Conservation (phyloP, 2,797 vertebrate species). For the Coreius guichenoti region DNA sequence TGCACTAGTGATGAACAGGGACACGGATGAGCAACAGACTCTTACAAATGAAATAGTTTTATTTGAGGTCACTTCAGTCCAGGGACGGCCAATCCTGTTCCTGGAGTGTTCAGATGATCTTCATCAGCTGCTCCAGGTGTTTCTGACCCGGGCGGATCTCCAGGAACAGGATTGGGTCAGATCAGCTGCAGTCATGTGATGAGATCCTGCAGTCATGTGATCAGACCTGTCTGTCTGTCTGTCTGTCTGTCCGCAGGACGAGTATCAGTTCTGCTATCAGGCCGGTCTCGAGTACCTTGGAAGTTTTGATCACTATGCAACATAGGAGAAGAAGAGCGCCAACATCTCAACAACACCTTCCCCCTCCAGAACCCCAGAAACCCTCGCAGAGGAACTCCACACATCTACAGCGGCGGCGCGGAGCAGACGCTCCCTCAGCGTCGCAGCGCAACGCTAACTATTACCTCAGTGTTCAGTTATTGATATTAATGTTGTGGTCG, state of each 20-base stretch:
- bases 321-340: constrained; percentile 82
- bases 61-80: neutral
- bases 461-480: constrained; percentile 90
- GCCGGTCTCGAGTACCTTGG: constrained; percentile 96
- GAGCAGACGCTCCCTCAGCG: too few species aligned
- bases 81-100: too few species aligned
- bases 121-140: too few species aligned
- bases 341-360: constrained; percentile 71
- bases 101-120: too few species aligned
- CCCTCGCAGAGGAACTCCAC: constrained; percentile 56
- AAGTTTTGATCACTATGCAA: constrained; percentile 99
- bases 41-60: too few species aligned
- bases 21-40: too few species aligned
- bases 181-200: neutral
- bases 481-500: constrained; percentile 80
- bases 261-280: constrained; percentile 99
- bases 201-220: neutral
- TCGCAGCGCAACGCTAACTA: constrained; percentile 79
- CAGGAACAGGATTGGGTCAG: too few species aligned
- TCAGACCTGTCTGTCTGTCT: neutral
- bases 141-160: too few species aligned
- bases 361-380: constrained; percentile 67
- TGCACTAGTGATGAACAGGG: neutral
- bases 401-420: too few species aligned
- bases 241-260: constrained; percentile 80